Evolutionary conservation across 2,797 vertebrate species (phyloP).

Genomic region (Orestias chungarensis): DNA sequence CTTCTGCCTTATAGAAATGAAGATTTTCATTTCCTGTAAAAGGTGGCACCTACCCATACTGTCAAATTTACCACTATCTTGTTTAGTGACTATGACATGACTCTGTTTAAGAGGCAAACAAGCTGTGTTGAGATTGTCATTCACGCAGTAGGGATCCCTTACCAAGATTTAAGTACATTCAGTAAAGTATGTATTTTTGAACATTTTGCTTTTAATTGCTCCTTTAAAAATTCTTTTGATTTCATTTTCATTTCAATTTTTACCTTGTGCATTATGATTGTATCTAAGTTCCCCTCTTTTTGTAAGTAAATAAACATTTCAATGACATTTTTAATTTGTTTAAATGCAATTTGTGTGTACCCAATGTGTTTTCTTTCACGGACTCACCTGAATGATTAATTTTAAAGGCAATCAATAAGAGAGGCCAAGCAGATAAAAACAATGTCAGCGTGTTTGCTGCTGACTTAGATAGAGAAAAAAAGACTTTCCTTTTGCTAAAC

Average conservation of each 20-base stretch:
- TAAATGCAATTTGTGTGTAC: neutral
- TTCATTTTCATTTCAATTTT: neutral
- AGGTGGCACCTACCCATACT: no score
- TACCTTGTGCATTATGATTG: neutral
- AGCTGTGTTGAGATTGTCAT: neutral
- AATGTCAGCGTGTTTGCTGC: conserved; percentile 39
- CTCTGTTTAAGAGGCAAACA: neutral
- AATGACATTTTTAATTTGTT: neutral
- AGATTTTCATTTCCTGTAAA: no score
- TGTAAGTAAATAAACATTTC: neutral
- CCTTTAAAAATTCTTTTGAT: neutral
- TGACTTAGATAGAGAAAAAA: conserved; percentile 19
- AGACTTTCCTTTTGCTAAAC: conserved; percentile 25
- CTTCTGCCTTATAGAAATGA: no score
- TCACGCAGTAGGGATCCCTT: neutral
- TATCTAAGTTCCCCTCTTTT: neutral
- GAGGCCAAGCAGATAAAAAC: conserved; percentile 54
- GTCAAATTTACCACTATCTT: no score
- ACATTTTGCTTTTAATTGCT: neutral
- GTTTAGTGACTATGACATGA: no score
- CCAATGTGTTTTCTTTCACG: no score
- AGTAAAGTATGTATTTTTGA: no score
- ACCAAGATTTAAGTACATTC: no score
- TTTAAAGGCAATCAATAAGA: conserved; percentile 41
- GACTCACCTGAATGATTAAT: conserved; percentile 41